Conservation (phyloP, 2,797 vertebrate species). For the Tinamus major region DNA sequence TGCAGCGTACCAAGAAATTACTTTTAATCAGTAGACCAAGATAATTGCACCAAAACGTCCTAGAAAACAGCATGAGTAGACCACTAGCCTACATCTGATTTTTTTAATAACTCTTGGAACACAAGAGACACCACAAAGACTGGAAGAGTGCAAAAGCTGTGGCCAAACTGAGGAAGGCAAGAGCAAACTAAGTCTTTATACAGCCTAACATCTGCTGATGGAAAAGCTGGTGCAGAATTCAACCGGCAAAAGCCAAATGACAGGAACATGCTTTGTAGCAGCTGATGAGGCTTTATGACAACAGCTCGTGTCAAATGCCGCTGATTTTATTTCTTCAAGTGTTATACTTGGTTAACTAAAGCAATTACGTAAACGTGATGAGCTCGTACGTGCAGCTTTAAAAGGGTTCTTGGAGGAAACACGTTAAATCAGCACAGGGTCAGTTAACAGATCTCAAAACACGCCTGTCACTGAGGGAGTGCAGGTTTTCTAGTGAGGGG, state of each 20-base stretch:
- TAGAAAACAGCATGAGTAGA: background rate
- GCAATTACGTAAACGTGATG: background rate
- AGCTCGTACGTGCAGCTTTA: background rate
- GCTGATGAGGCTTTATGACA: background rate
- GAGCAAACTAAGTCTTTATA: rapidly evolving
- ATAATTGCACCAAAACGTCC: no score
- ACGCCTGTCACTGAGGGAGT: background rate
- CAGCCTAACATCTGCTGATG: rapidly evolving
- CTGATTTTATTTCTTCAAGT: background rate
- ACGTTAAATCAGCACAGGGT: background rate
- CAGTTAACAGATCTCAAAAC: background rate
- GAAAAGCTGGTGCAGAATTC: background rate
- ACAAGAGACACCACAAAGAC: no score
- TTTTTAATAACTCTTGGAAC: background rate
- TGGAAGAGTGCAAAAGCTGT: rapidly evolving
- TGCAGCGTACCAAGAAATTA: no score
- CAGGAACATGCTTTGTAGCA: background rate
- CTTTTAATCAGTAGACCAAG: background rate
- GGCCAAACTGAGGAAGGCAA: background rate
- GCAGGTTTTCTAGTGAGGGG: background rate
- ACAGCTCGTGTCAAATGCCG: background rate
- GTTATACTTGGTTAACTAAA: background rate
- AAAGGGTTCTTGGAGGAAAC: no score
- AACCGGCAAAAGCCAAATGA: rapidly evolving
- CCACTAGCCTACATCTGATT: background rate